phyloP scores from a whole-genome alignment of 2,113 vertebrate genomes.

The Tachuris rubrigastra region DNA sequence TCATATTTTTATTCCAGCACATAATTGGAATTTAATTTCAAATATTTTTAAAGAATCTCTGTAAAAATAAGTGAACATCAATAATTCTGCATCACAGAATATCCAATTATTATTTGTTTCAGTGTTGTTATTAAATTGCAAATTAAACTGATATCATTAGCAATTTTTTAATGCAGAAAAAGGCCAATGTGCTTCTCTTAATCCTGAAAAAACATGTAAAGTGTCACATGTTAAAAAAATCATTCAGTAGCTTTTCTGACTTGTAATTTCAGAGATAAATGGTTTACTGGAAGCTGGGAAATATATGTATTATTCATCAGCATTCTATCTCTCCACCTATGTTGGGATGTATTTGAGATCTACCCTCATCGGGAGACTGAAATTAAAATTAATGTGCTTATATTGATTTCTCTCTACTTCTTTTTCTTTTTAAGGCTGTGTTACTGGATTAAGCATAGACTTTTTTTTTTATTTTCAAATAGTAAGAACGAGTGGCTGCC shows the following conservation, averaged over 20 bases:
- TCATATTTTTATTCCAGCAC: background rate
- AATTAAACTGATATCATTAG: conserved; percentile 46
- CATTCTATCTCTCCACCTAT: conserved; percentile 3
- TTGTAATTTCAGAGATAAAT: conserved; percentile 25
- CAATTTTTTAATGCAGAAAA: background rate
- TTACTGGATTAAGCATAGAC: background rate
- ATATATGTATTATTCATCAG: conserved; percentile 38
- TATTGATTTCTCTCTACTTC: background rate
- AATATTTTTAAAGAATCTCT: background rate
- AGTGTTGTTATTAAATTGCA: background rate
- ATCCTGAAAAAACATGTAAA: background rate
- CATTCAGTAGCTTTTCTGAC: background rate
- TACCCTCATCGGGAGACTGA: background rate
- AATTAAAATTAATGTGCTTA: background rate
- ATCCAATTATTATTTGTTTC: background rate
- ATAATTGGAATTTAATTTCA: background rate
- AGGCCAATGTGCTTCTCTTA: background rate
- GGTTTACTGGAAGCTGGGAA: conserved; percentile 23
- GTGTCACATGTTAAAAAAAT: background rate
- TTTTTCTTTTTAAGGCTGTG: background rate
- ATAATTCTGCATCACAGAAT: background rate
- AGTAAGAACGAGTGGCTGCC: background rate
- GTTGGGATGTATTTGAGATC: background rate
- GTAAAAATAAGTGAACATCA: background rate
- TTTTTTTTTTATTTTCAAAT: background rate